phyloP scores from a whole-genome alignment of 2,113 vertebrate genomes.

The Corythoichthys haematopterus region DNA sequence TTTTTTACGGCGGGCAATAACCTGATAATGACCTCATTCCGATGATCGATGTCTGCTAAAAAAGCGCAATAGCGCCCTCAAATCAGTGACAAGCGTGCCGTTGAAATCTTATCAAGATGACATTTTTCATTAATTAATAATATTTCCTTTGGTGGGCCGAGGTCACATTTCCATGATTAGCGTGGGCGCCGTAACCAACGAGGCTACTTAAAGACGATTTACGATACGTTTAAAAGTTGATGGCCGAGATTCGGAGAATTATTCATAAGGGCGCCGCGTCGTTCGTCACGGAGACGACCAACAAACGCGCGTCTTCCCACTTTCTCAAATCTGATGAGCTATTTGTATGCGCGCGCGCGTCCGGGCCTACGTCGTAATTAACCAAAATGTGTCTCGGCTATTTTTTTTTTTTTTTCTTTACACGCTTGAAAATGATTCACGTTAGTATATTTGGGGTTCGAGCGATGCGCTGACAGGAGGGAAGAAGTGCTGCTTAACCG shows the following conservation, averaged over 20 bases:
- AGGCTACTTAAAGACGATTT: conserved; percentile 76
- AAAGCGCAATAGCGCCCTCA: conserved; percentile 1
- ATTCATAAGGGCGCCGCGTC: conserved; percentile 72
- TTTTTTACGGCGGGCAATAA: neutral
- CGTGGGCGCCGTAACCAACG: conserved; percentile 65
- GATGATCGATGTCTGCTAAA: conserved; percentile 27
- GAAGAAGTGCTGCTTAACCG: neutral
- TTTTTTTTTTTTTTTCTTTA: neutral
- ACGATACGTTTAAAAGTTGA: conserved; percentile 74
- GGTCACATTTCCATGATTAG: conserved; percentile 68
- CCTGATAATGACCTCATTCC: conserved; percentile 19
- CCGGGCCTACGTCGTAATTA: conserved; percentile 66
- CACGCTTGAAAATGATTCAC: conserved; percentile 35
- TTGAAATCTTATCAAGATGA: neutral
- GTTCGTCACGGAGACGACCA: conserved; percentile 62
- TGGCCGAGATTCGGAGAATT: conserved; percentile 74
- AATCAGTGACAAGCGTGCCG: neutral
- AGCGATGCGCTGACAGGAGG: neutral
- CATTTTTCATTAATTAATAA: conserved; percentile 69
- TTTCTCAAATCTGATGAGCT: conserved; percentile 67
- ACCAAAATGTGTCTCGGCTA: conserved; percentile 55
- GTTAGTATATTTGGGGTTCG: neutral
- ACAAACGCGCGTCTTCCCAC: conserved; percentile 71
- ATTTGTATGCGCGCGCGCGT: conserved; percentile 63
- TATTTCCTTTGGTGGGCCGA: conserved; percentile 76